Conservation (phyloP, 2,113 vertebrate genomes). For the Sturnus vulgaris region DNA sequence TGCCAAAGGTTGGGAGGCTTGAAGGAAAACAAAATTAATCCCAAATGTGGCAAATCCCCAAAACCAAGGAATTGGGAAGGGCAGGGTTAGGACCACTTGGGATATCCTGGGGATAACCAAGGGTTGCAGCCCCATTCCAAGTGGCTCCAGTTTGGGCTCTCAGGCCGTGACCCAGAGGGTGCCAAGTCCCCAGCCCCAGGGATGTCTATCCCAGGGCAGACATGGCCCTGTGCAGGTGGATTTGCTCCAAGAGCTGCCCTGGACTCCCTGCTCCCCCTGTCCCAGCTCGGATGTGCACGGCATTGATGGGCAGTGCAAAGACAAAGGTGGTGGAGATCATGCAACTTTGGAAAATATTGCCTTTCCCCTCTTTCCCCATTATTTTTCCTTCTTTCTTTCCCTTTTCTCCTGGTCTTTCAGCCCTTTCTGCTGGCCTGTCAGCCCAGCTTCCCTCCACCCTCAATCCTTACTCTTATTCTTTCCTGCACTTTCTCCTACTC, state of each 20-base stretch:
- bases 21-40: background rate
- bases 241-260: background rate
- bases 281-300: rapidly evolving
- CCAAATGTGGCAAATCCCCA: rapidly evolving
- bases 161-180: rapidly evolving
- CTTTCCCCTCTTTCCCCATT: rapidly evolving
- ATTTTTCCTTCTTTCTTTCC: background rate
- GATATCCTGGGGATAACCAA: rapidly evolving
- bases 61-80: background rate
- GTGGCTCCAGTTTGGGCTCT: rapidly evolving
- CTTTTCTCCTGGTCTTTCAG: background rate
- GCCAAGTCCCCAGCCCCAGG: rapidly evolving
- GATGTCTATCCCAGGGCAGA: no score
- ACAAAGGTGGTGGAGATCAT: background rate
- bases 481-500: background rate
- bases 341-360: background rate
- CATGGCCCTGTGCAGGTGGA: rapidly evolving
- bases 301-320: rapidly evolving
- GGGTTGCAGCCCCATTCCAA: rapidly evolving
- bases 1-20: background rate
- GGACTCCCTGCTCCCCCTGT: background rate
- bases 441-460: background rate
- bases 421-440: background rate
- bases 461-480: background rate
- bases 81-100: background rate